Evolutionary conservation across 2,888 invertebrate genomes (phyloP).

Genomic region (Epsilonema sp.): DNA sequence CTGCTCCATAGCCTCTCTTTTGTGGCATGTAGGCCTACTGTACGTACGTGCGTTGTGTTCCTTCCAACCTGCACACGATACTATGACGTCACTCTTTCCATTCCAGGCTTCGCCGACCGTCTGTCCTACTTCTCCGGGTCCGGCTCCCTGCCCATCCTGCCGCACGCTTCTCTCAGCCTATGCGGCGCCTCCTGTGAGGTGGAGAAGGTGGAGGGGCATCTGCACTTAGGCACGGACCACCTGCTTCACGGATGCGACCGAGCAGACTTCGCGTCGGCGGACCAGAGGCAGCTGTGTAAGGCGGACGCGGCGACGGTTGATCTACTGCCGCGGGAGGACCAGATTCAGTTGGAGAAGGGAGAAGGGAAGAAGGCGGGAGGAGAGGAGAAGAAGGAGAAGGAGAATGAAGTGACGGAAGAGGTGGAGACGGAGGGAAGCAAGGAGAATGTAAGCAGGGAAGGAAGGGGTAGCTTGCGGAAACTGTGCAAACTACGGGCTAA

Average conservation of each 20-base stretch:
- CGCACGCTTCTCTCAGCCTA: slow-evolving; percentile 38
- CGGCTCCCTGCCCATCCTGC: slow-evolving; percentile 57
- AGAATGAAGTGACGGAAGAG: slow-evolving; percentile 10
- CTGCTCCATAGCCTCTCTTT: too few species aligned
- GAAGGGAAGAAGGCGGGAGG: not conserved
- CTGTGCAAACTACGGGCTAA: too few species aligned
- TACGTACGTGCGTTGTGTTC: too few species aligned
- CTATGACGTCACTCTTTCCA: too few species aligned
- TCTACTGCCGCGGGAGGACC: too few species aligned
- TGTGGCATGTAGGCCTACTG: too few species aligned
- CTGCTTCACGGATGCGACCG: slow-evolving; percentile 90
- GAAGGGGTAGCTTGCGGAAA: too few species aligned
- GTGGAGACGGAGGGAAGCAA: slow-evolving; percentile 8
- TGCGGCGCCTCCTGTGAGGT: slow-evolving; percentile 29
- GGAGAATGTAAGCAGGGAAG: too few species aligned
- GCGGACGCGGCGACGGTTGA: slow-evolving; percentile 62
- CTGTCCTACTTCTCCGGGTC: slow-evolving; percentile 68
- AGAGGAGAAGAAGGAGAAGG: slow-evolving; percentile 35
- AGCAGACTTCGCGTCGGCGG: slow-evolving; percentile 52
- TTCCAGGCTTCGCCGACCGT: slow-evolving; percentile 51
- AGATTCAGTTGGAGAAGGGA: too few species aligned
- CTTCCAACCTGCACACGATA: too few species aligned
- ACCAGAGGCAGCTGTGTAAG: slow-evolving; percentile 33
- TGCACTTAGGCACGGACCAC: slow-evolving; percentile 55
- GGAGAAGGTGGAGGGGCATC: slow-evolving; percentile 33